Base-by-base conservation (phyloP, 2,113 vertebrate genomes). In the Boleophthalmus pectinirostris region DNA sequence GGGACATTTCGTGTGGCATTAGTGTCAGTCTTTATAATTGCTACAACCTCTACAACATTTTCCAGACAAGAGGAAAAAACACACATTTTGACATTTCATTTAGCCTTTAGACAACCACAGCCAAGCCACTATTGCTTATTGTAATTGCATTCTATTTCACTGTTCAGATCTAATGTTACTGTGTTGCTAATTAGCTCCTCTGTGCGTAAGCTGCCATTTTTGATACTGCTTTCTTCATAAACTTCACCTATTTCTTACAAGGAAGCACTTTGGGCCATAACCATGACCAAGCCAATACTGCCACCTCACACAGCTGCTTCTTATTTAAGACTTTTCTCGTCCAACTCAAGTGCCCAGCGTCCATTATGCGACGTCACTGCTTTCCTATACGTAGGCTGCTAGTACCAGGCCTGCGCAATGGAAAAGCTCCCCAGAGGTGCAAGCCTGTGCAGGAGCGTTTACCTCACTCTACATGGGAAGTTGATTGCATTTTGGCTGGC, bases 401-500 rank as follows among this genome's bases (percentile, higher is more conserved):
- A 3, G n/a, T 18, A 74, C 53, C 51, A 63, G 16, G 10, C 25
- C 45, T 75, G 16, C n/a, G 51, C 66, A 83, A 63, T 84, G 72
- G 74, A 84, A 82, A 84, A 75, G 38, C 33, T 54, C 25, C 45
- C 51, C 66, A 14, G 66, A 56, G 35, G 79, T 74, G 60, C 69
- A 68, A 7, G 20, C 70, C 65, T 35, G 46, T 35, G 49, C 70
- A 66, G 9, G 20, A 49, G 69, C 60, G 38, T 74, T 69, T 13
- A 29, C 38, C 72, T 66, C 16, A 43, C 46, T 83, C 67, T 73
- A 49, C 70, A 74, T 47, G 21, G 47, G 70, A 83, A 66, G 69
- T 71, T 89, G 89, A 92, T 90, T 93, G 87, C 83, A 74, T 82
- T 89, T 77, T 84, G 85, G 88, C 79, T 53, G 43, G 14, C 66